Evolutionary conservation across 2,888 invertebrate genomes (phyloP).

Genomic region (Icerya purchasi): DNA sequence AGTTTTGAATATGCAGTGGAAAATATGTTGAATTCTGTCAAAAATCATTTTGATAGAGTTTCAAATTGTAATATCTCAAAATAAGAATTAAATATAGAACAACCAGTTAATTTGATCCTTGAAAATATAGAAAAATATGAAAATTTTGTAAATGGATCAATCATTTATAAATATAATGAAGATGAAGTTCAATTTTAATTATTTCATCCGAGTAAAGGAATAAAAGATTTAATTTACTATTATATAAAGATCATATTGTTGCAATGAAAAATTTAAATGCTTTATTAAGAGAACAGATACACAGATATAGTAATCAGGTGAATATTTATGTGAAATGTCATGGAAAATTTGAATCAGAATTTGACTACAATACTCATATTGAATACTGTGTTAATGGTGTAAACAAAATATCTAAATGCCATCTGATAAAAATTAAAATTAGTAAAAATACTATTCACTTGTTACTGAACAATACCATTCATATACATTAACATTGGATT

Average conservation of each 20-base stretch:
- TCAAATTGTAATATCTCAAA: neutral
- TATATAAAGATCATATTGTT: neutral
- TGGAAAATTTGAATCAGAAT: neutral
- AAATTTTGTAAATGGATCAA: neutral
- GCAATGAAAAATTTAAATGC: neutral
- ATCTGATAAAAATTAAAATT: neutral
- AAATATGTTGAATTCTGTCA: neutral
- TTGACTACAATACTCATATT: neutral
- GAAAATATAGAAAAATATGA: neutral
- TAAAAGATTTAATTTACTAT: neutral
- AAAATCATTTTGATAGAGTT: neutral
- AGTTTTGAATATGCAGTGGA: neutral
- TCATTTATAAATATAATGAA: neutral
- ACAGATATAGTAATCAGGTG: neutral
- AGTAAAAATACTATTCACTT: neutral
- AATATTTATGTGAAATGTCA: neutral
- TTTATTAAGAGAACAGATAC: neutral
- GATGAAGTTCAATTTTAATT: neutral
- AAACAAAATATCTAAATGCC: neutral
- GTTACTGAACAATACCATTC: constrained; percentile 5
- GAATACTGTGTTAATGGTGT: neutral
- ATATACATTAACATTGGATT: constrained; percentile 5
- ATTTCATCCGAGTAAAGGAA: neutral
- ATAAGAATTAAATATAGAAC: neutral
- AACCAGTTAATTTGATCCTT: neutral